Evolutionary conservation across 1,140 invertebrate species (phyloP).

Genomic region (Sogatella furcifera): DNA sequence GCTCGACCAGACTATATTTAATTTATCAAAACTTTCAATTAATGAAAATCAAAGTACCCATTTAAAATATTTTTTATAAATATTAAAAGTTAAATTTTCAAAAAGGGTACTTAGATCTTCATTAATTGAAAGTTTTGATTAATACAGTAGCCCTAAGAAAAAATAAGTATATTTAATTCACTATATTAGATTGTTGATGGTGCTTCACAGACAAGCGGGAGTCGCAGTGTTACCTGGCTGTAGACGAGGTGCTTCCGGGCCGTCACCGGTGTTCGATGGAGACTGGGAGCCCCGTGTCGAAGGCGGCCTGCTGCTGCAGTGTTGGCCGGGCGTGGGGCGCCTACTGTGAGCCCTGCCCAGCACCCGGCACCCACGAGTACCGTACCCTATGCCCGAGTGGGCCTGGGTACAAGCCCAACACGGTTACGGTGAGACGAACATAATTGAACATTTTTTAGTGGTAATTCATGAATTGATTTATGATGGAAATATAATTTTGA

Average conservation of each 20-base stretch:
- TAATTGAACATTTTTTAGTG: too few relatives aligned
- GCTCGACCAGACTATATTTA: too few relatives aligned
- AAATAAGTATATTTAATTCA: too few relatives aligned
- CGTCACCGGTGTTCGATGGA: constrained; percentile 38
- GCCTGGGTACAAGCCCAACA: constrained; percentile 70
- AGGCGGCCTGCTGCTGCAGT: constrained; percentile 78
- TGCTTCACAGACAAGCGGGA: constrained; percentile 55
- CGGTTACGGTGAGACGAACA: constrained; percentile 62
- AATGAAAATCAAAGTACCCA: too few relatives aligned
- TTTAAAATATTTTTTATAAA: too few relatives aligned
- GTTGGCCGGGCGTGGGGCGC: constrained; percentile 77
- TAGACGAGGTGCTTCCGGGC: constrained; percentile 32
- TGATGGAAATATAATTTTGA: too few relatives aligned
- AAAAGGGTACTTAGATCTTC: too few relatives aligned
- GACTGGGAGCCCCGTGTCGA: constrained; percentile 51
- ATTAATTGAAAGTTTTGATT: too few relatives aligned
- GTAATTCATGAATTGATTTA: too few relatives aligned
- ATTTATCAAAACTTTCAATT: too few relatives aligned
- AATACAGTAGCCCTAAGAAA: too few relatives aligned
- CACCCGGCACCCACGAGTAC: constrained; percentile 56
- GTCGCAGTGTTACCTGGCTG: constrained; percentile 62
- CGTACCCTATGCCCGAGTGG: constrained; percentile 72
- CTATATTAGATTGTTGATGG: neutral
- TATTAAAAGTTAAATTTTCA: too few relatives aligned
- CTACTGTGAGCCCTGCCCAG: constrained; percentile 68